Evolutionary conservation across 1,140 invertebrate genomes (phyloP), one percentile per base, ranked within the genome.

Genomic region (Ceratina japonica): DNA sequence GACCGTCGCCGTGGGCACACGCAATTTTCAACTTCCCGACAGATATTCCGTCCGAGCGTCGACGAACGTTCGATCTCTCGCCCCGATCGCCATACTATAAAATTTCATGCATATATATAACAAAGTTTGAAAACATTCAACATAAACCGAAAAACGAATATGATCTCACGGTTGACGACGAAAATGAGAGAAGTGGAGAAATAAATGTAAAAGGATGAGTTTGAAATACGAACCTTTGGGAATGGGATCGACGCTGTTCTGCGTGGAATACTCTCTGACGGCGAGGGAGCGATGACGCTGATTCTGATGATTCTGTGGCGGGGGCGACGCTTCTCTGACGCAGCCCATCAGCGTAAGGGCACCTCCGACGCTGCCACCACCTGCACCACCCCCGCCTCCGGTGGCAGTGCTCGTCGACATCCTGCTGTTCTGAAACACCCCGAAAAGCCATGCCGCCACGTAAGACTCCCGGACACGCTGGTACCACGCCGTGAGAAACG

Each of bases 261-360:
- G 85, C 27, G 71, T 69, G 4, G 81, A 62, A 49, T 84, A 84
- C 18, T 89, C 88, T 7, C 75, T 84, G 13, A 87, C 52, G 37
- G 80, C 81, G 7, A 84, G 68, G 3, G 61, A 63, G 2, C 83
- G 83, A 75, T 77, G 68, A 18, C 77, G 85, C 10, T 82, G 80
- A n/a, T 87, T 75, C 62, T 85, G 84, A 64, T 86, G 85, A 69
- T 78, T 87, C 61, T 87, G 90, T 4, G 92, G 91, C n/a, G 89
- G 87, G 18, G 93, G 92, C 54, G 92, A 93, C 18, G 92, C 90
- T 83, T 93, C 93, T 49, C 93, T 91, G 68, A 93, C 91, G 76
- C 93, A 93, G 31, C 92, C 92, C 91, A 93, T 93, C 68, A 92
- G 88, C 76, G 92, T 93, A 58, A 93, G 87, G 54, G 91, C 91